phyloP scores from a whole-genome alignment of 2,797 vertebrate species.

The Cichlasoma orientale region DNA sequence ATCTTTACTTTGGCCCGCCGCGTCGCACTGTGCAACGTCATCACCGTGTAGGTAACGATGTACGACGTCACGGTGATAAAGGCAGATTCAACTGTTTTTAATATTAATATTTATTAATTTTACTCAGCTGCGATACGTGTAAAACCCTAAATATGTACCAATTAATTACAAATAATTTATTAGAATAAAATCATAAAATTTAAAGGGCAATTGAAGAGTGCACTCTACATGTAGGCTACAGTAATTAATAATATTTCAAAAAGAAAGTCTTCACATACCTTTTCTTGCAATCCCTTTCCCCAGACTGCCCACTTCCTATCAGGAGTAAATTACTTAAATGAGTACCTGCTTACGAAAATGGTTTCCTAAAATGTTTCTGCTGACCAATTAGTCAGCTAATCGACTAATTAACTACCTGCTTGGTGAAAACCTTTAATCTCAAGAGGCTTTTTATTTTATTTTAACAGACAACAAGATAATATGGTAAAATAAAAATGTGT shows the following conservation, averaged over 20 bases:
- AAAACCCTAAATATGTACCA: neutral
- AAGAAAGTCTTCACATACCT: too few species aligned
- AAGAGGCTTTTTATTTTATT: neutral
- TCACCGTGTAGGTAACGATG: neutral
- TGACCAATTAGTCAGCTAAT: neutral
- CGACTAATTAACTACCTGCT: too few species aligned
- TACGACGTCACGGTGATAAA: neutral
- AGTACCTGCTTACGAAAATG: neutral
- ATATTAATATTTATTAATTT: too few species aligned
- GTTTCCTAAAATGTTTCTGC: neutral
- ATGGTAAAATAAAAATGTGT: neutral
- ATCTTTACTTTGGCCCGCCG: slow-evolving; percentile 72
- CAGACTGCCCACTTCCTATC: too few species aligned
- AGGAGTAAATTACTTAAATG: neutral
- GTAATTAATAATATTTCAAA: too few species aligned
- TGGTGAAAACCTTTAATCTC: neutral
- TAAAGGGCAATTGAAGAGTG: too few species aligned
- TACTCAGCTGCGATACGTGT: too few species aligned
- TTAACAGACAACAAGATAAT: neutral
- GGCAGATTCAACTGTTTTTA: neutral
- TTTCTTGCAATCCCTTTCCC: too few species aligned
- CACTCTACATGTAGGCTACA: too few species aligned
- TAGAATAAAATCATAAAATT: too few species aligned
- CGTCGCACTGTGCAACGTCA: slow-evolving; percentile 66
- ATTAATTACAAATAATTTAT: too few species aligned